These are phyloP conservation scores for Leptopilina clavipes DNA, from an alignment of 1,140 invertebrate genomes.

Conservation along the genomic window DNA sequence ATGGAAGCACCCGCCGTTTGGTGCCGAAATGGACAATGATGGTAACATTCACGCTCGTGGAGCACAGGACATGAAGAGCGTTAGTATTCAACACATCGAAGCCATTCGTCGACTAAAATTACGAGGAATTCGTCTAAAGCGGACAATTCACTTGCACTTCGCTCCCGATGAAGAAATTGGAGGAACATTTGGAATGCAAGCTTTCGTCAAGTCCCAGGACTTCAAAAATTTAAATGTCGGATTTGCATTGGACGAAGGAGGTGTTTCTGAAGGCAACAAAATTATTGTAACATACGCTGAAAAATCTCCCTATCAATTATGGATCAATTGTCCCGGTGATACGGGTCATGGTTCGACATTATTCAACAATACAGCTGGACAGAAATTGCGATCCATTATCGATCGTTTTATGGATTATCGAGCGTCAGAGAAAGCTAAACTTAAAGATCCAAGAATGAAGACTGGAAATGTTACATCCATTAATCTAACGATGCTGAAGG, in stretches of 20 bases:
- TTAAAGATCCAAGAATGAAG: constrained; percentile 80
- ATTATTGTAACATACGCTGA: constrained; percentile 88
- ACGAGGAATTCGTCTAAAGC: constrained; percentile 73
- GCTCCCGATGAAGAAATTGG: constrained; percentile 93
- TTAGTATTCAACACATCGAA: no score
- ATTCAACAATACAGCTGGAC: constrained; percentile 86
- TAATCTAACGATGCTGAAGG: constrained; percentile 87
- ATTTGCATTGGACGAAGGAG: constrained; percentile 94
- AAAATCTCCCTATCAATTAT: constrained; percentile 82
- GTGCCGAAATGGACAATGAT: constrained; percentile 83
- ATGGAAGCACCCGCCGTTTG: constrained; percentile 89
- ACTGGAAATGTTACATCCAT: constrained; percentile 91
- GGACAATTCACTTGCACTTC: constrained; percentile 78
- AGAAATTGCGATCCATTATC: constrained; percentile 87
- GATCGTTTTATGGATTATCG: constrained; percentile 86
- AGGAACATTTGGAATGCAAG: constrained; percentile 85
- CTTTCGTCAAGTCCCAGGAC: constrained; percentile 84
- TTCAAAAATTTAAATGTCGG: constrained; percentile 91
- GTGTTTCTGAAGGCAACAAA: constrained; percentile 76
- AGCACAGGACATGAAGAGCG: constrained; percentile 91
- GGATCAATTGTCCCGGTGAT: constrained; percentile 83
- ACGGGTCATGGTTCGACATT: constrained; percentile 93
- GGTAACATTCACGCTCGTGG: constrained; percentile 90
- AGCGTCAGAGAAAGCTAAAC: constrained; percentile 79
- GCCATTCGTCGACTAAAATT: constrained; percentile 80